Percentiles rank a stretch among this genome's conserved stretches.
phyloP scores from a whole-genome alignment of 2,113 vertebrate genomes.

The Myrmophylax atrothorax region DNA sequence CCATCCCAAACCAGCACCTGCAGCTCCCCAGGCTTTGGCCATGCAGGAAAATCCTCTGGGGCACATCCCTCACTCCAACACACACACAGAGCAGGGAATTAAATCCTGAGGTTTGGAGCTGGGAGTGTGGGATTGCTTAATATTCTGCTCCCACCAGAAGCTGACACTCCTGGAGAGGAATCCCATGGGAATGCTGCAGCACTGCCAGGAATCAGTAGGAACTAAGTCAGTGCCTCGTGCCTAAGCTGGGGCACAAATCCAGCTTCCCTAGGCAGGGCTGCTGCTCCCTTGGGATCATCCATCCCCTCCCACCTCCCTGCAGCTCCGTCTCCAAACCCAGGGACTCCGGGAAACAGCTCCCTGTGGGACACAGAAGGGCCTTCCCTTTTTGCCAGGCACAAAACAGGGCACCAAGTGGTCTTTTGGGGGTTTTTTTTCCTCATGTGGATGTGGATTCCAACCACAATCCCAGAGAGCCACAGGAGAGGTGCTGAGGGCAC shows the following conservation, averaged over 20 bases:
- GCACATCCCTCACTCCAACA: not conserved
- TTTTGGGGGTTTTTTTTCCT: not conserved
- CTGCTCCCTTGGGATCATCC: accelerated
- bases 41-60: not conserved
- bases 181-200: not conserved
- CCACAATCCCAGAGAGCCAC: not conserved
- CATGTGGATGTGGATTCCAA: not conserved
- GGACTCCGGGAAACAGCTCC: not conserved
- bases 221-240: not conserved
- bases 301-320: not conserved
- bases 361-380: not conserved
- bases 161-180: not conserved
- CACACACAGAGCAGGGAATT: accelerated
- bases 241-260: not conserved
- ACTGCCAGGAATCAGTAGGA: not conserved
- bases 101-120: not conserved
- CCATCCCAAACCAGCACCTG: not conserved
- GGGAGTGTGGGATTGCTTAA: not conserved
- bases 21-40: not conserved
- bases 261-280: not conserved
- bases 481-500: not conserved
- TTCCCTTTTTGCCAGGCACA: not conserved
- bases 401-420: not conserved
- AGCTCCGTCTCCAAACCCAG: not conserved
- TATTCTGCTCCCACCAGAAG: not conserved